Percentiles rank a stretch among this genome's conserved stretches.
Conservation (phyloP, 1,140 invertebrate species). For the Leptinotarsa texana region DNA sequence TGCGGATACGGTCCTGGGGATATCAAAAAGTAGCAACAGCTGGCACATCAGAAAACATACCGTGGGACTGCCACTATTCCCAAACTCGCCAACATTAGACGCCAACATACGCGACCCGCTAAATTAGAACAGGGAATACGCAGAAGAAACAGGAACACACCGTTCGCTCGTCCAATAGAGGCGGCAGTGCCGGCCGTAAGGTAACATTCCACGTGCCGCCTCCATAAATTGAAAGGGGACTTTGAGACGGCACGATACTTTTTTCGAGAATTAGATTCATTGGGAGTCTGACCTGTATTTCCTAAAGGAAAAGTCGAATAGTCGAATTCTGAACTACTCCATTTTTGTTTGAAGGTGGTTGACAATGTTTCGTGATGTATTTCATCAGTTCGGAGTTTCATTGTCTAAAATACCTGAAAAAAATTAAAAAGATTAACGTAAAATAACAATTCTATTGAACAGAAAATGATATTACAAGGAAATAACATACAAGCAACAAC, state of each 20-base stretch:
- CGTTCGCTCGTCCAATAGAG: constrained; percentile 9
- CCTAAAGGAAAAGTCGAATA: too few relatives aligned
- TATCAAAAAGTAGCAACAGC: constrained; percentile 18
- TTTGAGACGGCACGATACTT: background rate
- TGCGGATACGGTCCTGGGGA: background rate
- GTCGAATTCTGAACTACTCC: too few relatives aligned
- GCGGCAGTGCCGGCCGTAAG: background rate
- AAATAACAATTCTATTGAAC: too few relatives aligned
- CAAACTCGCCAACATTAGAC: constrained; percentile 35
- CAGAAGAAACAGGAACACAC: constrained; percentile 29
- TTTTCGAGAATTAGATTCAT: too few relatives aligned
- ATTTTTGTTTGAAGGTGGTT: too few relatives aligned
- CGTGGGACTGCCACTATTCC: constrained; percentile 49
- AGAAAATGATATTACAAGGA: too few relatives aligned
- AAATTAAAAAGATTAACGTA: too few relatives aligned
- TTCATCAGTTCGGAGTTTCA: too few relatives aligned
- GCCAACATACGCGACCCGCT: constrained; percentile 47
- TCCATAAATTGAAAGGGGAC: constrained; percentile 1
- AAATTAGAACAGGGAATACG: constrained; percentile 52
- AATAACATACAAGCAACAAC: too few relatives aligned
- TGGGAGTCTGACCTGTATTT: too few relatives aligned
- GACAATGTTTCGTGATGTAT: too few relatives aligned
- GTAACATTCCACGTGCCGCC: background rate
- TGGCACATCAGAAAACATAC: constrained; percentile 52
- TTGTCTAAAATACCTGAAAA: too few relatives aligned